Conservation (phyloP, 2,113 vertebrate genomes). For the Cynopterus brachyotis region DNA sequence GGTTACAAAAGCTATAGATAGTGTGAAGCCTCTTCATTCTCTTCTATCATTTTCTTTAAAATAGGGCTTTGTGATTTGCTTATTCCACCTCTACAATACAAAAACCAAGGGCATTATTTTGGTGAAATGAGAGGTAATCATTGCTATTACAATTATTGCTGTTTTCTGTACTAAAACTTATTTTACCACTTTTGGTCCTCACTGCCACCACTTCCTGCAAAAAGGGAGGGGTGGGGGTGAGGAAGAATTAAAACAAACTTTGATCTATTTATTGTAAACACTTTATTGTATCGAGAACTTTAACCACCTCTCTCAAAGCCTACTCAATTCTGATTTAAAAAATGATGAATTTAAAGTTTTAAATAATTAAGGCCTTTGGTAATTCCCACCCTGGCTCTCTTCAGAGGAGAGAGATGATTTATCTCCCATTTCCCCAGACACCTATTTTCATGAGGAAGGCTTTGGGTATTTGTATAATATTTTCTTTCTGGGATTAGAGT, state of each 20-base stretch:
- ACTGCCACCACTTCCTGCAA: not conserved
- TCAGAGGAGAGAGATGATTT: not conserved
- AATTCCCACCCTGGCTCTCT: not conserved
- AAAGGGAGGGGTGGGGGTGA: too few species aligned
- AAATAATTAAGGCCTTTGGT: not conserved
- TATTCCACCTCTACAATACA: not conserved
- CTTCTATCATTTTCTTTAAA: not conserved
- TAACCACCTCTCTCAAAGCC: constrained; percentile 36
- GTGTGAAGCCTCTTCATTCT: not conserved
- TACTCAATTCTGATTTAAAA: not conserved
- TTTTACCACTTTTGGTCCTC: not conserved
- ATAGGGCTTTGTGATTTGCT: not conserved
- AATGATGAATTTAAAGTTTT: not conserved
- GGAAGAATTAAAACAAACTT: not conserved
- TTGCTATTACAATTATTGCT: not conserved
- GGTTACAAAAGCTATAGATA: not conserved
- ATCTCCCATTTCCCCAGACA: fast-evolving
- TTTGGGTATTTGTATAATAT: not conserved
- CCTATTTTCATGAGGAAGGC: not conserved
- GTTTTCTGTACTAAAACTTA: not conserved
- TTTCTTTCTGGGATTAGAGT: not conserved
- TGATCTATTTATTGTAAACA: constrained; percentile 33
- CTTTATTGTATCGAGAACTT: constrained; percentile 38
- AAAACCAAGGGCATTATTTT: not conserved
- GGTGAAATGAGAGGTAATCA: not conserved